Evolutionary conservation across 2,888 invertebrate genomes (phyloP).

Genomic region (Omphaloscelis lunosa): DNA sequence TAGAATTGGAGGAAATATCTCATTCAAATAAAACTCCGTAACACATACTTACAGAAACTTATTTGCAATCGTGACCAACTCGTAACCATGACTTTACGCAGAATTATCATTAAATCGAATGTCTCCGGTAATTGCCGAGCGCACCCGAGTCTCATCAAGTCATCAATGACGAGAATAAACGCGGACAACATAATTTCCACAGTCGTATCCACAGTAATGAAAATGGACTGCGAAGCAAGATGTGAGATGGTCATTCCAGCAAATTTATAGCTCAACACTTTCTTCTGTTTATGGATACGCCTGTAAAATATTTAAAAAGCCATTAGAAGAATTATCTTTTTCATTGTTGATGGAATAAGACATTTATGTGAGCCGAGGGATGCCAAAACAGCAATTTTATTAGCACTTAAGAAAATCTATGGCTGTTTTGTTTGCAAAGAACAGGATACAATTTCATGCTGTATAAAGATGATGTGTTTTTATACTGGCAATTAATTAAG

Average conservation of each 20-base stretch:
- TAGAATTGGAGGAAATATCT: background rate
- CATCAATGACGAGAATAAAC: constrained; percentile 59
- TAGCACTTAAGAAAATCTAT: constrained; percentile 42
- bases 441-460: background rate
- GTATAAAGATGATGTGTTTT: background rate
- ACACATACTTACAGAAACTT: constrained; percentile 8
- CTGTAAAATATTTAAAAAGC: constrained; percentile 48
- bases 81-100: constrained; percentile 12
- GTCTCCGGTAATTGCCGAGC: constrained; percentile 42
- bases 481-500: background rate
- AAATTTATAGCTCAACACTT: constrained; percentile 54
- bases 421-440: constrained; percentile 29
- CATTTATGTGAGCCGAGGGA: constrained; percentile 20
- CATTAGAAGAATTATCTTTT: constrained; percentile 31
- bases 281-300: constrained; percentile 40
- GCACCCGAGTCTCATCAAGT: constrained; percentile 44
- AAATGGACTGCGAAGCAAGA: constrained; percentile 42
- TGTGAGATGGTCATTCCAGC: constrained; percentile 40
- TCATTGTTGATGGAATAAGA: constrained; percentile 25
- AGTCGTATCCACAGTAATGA: constrained; percentile 48
- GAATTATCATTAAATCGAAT: constrained; percentile 28
- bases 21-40: constrained; percentile 12
- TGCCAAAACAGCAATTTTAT: constrained; percentile 51
- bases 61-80: background rate
- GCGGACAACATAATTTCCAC: constrained; percentile 41